Evolutionary conservation across 2,888 invertebrate species (phyloP).

Genomic region (Herminia tarsipennalis): DNA sequence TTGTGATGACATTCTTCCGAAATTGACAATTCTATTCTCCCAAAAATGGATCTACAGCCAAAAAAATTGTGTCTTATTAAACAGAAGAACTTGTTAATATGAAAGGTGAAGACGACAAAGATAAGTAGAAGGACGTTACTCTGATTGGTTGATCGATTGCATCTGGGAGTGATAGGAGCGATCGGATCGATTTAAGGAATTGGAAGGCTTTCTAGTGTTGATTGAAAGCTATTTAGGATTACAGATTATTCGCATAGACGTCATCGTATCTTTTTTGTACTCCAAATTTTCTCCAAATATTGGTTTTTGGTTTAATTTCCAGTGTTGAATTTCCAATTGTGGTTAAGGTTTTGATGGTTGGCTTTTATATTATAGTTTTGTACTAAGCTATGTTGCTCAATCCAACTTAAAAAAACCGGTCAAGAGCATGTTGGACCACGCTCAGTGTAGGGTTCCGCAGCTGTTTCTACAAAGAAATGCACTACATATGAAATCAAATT

Average conservation of each 20-base stretch:
- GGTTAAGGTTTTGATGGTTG: background rate
- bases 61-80: constrained; percentile 36
- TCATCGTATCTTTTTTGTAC: background rate
- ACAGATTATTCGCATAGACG: constrained; percentile 3
- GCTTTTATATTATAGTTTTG: background rate
- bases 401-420: too few relatives aligned
- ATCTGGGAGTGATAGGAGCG: constrained; percentile 1
- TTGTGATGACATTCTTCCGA: constrained; percentile 17
- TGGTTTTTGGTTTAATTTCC: too few relatives aligned
- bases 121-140: constrained; percentile 28
- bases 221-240: constrained; percentile 9
- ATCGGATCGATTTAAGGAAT: constrained; percentile 9
- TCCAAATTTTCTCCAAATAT: background rate
- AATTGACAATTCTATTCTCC: constrained; percentile 9
- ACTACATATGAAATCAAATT: too few relatives aligned
- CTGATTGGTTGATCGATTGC: constrained; percentile 34
- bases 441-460: too few relatives aligned
- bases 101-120: constrained; percentile 32
- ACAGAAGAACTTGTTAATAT: constrained; percentile 30
- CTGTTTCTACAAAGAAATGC: too few relatives aligned
- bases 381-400: too few relatives aligned
- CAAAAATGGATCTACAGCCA: constrained; percentile 20
- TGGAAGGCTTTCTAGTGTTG: constrained; percentile 8
- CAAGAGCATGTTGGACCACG: too few relatives aligned
- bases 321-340: too few relatives aligned